Evolutionary conservation across 2,888 invertebrate genomes (phyloP).

Genomic region (Plusia festucae): DNA sequence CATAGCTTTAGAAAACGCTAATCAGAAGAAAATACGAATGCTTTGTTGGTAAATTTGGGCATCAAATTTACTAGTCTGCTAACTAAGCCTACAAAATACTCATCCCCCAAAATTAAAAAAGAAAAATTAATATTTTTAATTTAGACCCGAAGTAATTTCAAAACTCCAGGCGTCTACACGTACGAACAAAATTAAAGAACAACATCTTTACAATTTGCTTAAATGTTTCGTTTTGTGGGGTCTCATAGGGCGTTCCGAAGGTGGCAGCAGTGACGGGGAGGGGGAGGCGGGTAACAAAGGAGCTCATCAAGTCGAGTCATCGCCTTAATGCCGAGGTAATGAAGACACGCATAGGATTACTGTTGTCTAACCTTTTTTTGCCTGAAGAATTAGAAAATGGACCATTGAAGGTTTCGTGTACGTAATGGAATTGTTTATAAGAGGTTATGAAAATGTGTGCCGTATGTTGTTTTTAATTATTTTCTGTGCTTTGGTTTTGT

Average conservation of each 20-base stretch:
- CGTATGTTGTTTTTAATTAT: too few relatives aligned
- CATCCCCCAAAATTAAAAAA: background rate
- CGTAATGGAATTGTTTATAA: slow-evolving; percentile 23
- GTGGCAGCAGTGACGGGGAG: slow-evolving; percentile 8
- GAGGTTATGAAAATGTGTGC: background rate
- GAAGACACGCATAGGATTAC: slow-evolving; percentile 61
- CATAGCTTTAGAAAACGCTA: too few relatives aligned
- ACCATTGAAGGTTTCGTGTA: slow-evolving; percentile 12
- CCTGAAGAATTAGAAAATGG: slow-evolving; percentile 35
- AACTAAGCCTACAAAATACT: too few relatives aligned
- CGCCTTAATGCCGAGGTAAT: slow-evolving; percentile 67
- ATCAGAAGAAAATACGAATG: too few relatives aligned
- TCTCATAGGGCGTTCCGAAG: slow-evolving; percentile 22
- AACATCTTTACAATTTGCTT: slow-evolving; percentile 55
- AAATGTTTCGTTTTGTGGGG: slow-evolving; percentile 39
- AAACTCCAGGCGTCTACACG: slow-evolving; percentile 6
- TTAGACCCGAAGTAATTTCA: background rate
- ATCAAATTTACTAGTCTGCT: too few relatives aligned
- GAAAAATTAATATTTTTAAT: background rate
- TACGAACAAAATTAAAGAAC: slow-evolving; percentile 50
- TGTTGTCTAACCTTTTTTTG: slow-evolving; percentile 35
- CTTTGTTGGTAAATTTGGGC: too few relatives aligned
- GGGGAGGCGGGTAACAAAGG: slow-evolving; percentile 42
- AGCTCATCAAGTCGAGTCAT: slow-evolving; percentile 72
- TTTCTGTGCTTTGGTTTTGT: too few relatives aligned